These are phyloP conservation scores for Clarias gariepinus DNA, from an alignment of 2,113 vertebrate species.

Conservation along the genomic window DNA sequence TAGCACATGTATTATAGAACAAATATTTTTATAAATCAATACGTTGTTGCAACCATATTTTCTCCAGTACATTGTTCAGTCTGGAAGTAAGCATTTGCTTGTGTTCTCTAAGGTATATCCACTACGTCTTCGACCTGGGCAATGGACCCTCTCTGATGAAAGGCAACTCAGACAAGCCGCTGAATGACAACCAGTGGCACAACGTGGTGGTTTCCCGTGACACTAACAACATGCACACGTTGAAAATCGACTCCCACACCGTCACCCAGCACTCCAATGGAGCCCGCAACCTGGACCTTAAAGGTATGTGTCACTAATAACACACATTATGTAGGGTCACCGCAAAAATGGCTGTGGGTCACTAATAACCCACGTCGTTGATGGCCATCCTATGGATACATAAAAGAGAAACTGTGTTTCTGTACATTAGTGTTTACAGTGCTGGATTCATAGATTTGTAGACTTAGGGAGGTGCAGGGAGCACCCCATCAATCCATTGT, in stretches of 20 bases:
- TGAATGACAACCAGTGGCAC: conserved; percentile 97
- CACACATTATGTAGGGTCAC: conserved; percentile 5
- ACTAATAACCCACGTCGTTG: background rate
- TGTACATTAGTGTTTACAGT: conserved; percentile 19
- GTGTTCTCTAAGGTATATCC: conserved; percentile 78
- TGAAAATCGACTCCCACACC: conserved; percentile 91
- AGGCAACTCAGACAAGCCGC: conserved; percentile 89
- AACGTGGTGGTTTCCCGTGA: conserved; percentile 91
- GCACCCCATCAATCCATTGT: background rate
- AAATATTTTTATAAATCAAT: background rate
- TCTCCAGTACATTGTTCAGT: background rate
- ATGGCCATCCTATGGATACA: background rate
- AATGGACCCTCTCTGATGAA: conserved; percentile 94
- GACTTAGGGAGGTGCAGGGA: background rate
- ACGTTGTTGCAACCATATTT: background rate
- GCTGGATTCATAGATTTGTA: background rate
- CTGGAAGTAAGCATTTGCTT: background rate
- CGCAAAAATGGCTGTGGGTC: conserved; percentile 14
- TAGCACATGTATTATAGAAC: background rate
- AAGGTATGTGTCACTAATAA: conserved; percentile 73
- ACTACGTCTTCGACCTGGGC: conserved; percentile 92
- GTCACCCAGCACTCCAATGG: conserved; percentile 94
- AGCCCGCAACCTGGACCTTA: conserved; percentile 89
- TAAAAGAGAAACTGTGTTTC: background rate
- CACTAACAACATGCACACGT: conserved; percentile 83